Base-by-base conservation (phyloP, 2,888 invertebrate species). In the Eupithecia tripunctaria region DNA sequence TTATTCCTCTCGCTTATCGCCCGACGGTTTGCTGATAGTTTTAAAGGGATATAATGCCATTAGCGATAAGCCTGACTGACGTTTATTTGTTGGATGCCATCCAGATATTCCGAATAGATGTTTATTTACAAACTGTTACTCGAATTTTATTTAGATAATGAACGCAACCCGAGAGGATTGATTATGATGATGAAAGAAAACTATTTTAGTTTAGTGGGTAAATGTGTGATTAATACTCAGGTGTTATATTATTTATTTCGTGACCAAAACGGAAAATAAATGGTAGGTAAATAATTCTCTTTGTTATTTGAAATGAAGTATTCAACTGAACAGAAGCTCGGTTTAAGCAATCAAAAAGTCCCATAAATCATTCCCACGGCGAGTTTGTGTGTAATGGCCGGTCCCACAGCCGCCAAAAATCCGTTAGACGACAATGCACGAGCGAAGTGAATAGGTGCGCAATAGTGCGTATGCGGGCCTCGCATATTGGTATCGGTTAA, bases 401-500 rank as follows among this genome's bases (percentile, higher is more conserved):
- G 59, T 85, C 85, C 82, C 86, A 80, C 82, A 81, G 82, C 71
- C 75, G 76, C 73, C 71, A 78, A 77, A 81, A 83, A 80, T 81
- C 74, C 82, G 82, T 84, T 82, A 80, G 74, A 73, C 68, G 70
- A 83, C 82, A 85, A 85, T 82, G 71, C 51, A 12, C 25, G 21
- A 77, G 78, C 74, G 71, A 56, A 78, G 78, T 76, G 81, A 81
- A 83, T 85, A 84, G 82, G 84, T 85, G 82, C 59, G 70, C 60
- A 83, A 85, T 83, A 82, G 84, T 85, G 82, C 59, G 70, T 56
- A 88, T 88, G 86, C 88, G 88, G 88, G 88, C 79, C 78, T 82
- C 80, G 81, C 79, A 70, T 78, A 75, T 76, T 68, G 76, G 79
- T 76, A 83, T 82, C 83, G 83, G 79, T 76, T 80, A 82, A 80